These are phyloP conservation scores for Delphinus delphis DNA, from an alignment of 2,113 vertebrate species.

Conservation along the genomic window DNA sequence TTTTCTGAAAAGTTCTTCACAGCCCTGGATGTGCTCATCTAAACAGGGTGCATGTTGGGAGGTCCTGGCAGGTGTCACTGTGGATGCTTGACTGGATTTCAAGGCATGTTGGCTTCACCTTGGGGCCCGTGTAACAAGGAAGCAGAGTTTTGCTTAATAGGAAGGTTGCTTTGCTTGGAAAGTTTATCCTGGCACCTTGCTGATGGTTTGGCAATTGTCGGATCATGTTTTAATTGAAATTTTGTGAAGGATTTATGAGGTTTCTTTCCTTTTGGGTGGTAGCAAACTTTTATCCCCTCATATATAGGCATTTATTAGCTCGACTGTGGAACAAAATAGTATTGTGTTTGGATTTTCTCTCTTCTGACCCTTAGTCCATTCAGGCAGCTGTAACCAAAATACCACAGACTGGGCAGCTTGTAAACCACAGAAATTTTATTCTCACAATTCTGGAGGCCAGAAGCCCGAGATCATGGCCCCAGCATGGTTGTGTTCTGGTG, in stretches of 20 bases:
- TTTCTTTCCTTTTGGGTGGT: background rate
- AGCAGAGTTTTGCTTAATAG: background rate
- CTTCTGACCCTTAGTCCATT: background rate
- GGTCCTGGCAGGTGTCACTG: background rate
- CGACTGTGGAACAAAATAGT: background rate
- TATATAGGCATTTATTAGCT: background rate
- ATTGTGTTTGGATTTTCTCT: background rate
- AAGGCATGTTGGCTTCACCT: background rate
- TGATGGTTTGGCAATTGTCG: background rate
- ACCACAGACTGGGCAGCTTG: background rate
- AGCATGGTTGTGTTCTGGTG: background rate
- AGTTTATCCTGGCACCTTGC: background rate
- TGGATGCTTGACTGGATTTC: background rate
- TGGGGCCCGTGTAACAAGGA: background rate
- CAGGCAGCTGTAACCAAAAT: background rate
- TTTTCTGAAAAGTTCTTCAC: background rate
- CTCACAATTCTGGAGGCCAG: background rate
- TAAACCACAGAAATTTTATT: background rate
- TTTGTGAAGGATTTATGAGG: background rate
- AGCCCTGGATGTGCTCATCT: background rate
- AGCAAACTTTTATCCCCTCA: background rate
- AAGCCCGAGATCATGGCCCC: background rate
- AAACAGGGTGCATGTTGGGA: background rate
- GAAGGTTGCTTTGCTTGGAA: background rate
- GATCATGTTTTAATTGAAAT: background rate